Base-by-base conservation (phyloP, 2,797 vertebrate species). In the Knipowitschia caucasica region DNA sequence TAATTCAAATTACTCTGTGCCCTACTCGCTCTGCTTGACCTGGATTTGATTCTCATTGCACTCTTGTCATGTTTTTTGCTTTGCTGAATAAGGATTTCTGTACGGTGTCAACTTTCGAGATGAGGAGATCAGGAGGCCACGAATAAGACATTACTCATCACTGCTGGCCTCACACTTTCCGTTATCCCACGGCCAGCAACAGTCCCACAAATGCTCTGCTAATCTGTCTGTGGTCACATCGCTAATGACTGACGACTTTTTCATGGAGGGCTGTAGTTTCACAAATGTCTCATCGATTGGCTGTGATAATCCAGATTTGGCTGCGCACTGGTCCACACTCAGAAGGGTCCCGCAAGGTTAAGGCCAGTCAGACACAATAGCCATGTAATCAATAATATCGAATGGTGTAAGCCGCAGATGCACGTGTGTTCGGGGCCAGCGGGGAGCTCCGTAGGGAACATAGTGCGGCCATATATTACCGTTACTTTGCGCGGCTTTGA, bases 301-400 rank as follows among this genome's bases (percentile, higher is more conserved):
- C 69, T 69, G 63, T 64, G 67, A 82, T 84, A 73, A 85, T 84
- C 69, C 61, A 75, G 74, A 78, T 87, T 70, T 71, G 60, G 64
- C 77, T 59, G 52, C 49, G 59, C 50, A 35, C 51, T 35, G 38
- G 44, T 64, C 47, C 58, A 8, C 63, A 44, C 44, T 56, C 58
- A 67, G 72, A 66, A 58, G 24, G 35, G 62, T 56, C 75, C 60
- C 67, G 30, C 61, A 69, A 85, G 85, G 79, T 85, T 71, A 80
- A 83, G 66, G 71, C 79, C 58, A 84, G 85, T 83, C 83, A 83
- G 80, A 86, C 72, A 83, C 75, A 80, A 85, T 88, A 78, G 73
- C 72, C 39, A 73, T 73, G 64, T 77, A 84, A 89, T 90, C 86
- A 80, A 82, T 90, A 86, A 71, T 77, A 88, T 84, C 0, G 70